phyloP scores from a whole-genome alignment of 1,140 invertebrate species.

The Portunus trituberculatus region DNA sequence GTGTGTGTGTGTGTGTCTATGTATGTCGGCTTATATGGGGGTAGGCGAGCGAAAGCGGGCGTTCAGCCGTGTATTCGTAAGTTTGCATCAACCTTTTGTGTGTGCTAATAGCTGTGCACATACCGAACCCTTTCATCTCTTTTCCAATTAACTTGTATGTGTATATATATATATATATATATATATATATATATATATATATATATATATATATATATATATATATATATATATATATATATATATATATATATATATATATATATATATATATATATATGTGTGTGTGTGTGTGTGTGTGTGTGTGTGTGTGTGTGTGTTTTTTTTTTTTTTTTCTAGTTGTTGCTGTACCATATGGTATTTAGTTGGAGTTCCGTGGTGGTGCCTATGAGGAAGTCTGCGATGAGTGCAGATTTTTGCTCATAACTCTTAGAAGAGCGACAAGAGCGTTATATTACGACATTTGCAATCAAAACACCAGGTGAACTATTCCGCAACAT shows the following conservation, averaged over 20 bases:
- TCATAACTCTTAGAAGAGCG: not conserved
- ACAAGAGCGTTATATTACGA: not conserved
- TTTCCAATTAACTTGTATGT: constrained; percentile 3
- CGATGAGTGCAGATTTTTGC: not conserved
- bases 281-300: no score
- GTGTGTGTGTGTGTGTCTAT: constrained; percentile 25
- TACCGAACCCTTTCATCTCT: not conserved
- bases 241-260: no score
- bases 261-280: no score
- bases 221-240: no score
- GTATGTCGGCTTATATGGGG: not conserved
- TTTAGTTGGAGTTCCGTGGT: not conserved
- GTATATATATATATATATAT: not conserved
- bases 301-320: no score
- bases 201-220: not conserved
- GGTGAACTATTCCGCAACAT: not conserved
- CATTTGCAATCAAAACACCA: not conserved
- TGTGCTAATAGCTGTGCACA: not conserved
- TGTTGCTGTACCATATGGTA: not conserved
- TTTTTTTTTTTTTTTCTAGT: no score
- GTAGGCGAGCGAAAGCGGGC: not conserved
- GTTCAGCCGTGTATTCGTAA: not conserved
- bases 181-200: constrained; percentile 28
- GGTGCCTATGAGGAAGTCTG: not conserved
- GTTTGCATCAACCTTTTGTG: not conserved